These are phyloP conservation scores for Hesperophylax magnus DNA, from an alignment of 1,140 invertebrate species.

Conservation along the genomic window DNA sequence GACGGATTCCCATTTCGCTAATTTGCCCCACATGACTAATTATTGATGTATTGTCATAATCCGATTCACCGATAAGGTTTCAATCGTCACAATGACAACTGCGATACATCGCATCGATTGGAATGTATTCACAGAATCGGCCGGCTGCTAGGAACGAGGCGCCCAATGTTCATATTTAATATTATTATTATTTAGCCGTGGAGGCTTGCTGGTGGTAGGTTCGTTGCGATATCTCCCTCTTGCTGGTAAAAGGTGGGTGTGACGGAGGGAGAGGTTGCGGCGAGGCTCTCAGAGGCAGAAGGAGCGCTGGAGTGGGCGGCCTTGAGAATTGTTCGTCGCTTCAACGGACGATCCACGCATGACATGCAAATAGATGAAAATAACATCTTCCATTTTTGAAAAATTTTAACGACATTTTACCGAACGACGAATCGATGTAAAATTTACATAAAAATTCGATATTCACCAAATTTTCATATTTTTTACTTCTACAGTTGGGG, in stretches of 20 bases:
- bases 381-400: background rate
- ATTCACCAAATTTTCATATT: too few relatives aligned
- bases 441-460: too few relatives aligned
- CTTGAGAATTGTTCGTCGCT: background rate
- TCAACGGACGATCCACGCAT: slow-evolving; percentile 1
- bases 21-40: background rate
- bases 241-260: background rate
- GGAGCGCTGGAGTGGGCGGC: background rate
- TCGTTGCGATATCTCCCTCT: background rate
- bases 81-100: background rate
- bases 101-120: background rate
- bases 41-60: background rate
- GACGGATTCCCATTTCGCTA: background rate
- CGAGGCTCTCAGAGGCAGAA: too few relatives aligned
- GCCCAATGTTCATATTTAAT: background rate
- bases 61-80: background rate
- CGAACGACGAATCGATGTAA: too few relatives aligned
- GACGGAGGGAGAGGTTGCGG: too few relatives aligned
- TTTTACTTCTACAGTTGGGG: too few relatives aligned
- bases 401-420: background rate
- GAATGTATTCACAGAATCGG: background rate
- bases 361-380: slow-evolving; percentile 13
- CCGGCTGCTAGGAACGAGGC: background rate
- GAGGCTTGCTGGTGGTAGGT: too few relatives aligned
- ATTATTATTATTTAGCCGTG: too few relatives aligned